Conservation (phyloP, 2,888 invertebrate genomes). For the Tribolium freemani region DNA sequence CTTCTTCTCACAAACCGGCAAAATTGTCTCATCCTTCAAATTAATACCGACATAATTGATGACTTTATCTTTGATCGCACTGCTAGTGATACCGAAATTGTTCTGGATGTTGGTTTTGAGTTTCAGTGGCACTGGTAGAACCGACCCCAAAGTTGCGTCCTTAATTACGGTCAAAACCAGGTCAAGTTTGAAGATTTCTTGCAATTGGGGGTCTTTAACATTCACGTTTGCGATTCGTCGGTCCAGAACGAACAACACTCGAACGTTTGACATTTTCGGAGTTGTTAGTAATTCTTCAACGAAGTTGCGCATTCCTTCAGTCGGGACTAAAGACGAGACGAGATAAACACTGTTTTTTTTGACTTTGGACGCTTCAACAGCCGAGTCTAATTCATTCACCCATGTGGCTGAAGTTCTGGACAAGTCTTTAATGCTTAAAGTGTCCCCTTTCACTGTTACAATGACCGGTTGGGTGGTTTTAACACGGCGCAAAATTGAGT, state of each 20-base stretch:
- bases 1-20: slow-evolving; percentile 28
- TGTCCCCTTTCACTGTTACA: slow-evolving; percentile 58
- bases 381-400: slow-evolving; percentile 58
- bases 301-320: slow-evolving; percentile 63
- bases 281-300: slow-evolving; percentile 54
- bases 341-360: slow-evolving; percentile 56
- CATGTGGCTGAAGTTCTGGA: slow-evolving; percentile 58
- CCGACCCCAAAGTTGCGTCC: slow-evolving; percentile 66
- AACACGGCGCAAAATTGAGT: slow-evolving; percentile 61
- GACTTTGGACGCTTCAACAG: slow-evolving; percentile 46
- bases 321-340: slow-evolving; percentile 59
- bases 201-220: slow-evolving; percentile 75
- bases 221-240: slow-evolving; percentile 75
- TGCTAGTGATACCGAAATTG: slow-evolving; percentile 45
- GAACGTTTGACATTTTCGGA: slow-evolving; percentile 54
- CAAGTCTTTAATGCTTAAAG: slow-evolving; percentile 61
- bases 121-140: slow-evolving; percentile 57
- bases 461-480: slow-evolving; percentile 48
- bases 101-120: slow-evolving; percentile 55
- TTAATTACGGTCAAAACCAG: slow-evolving; percentile 84
- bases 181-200: slow-evolving; percentile 78
- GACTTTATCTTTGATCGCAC: slow-evolving; percentile 53
- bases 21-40: slow-evolving; percentile 24
- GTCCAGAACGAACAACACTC: slow-evolving; percentile 74
- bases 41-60: slow-evolving; percentile 61